Conservation (phyloP, 1,140 invertebrate species). For the Nomia melanderi region DNA sequence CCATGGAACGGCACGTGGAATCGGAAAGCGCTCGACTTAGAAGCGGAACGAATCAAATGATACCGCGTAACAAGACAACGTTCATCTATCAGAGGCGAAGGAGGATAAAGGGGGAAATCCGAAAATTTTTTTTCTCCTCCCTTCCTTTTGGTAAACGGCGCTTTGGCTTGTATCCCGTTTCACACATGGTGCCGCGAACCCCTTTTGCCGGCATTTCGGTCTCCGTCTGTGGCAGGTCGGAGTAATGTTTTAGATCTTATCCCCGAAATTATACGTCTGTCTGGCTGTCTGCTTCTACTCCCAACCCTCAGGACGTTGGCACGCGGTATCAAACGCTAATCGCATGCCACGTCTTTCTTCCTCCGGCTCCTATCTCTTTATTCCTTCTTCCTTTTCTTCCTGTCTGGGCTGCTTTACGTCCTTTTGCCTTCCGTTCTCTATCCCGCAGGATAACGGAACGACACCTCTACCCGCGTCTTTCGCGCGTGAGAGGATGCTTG, state of each 20-base stretch:
- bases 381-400: slow-evolving; percentile 53
- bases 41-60: not conserved
- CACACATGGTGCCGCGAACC: slow-evolving; percentile 75
- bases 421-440: slow-evolving; percentile 53
- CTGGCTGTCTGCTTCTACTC: slow-evolving; percentile 72
- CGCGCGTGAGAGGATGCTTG: slow-evolving; percentile 27
- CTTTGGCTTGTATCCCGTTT: slow-evolving; percentile 69
- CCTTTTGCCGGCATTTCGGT: slow-evolving; percentile 71
- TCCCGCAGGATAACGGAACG: slow-evolving; percentile 55
- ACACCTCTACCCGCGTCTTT: slow-evolving; percentile 30
- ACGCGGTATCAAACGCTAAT: slow-evolving; percentile 69
- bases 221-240: slow-evolving; percentile 72
- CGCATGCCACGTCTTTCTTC: slow-evolving; percentile 59
- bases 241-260: slow-evolving; percentile 77
- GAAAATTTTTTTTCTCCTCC: slow-evolving; percentile 40
- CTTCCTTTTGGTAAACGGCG: slow-evolving; percentile 50
- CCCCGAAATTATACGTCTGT: slow-evolving; percentile 78
- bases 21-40: too few species aligned
- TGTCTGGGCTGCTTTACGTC: slow-evolving; percentile 59
- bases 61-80: not conserved
- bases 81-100: not conserved
- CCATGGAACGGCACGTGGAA: too few species aligned
- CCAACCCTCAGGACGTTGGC: slow-evolving; percentile 71
- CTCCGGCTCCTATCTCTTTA: slow-evolving; percentile 49
- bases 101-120: slow-evolving; percentile 53